These are phyloP conservation scores for Acleris sparsana DNA, from an alignment of 2,888 invertebrate genomes.

Conservation along the genomic window DNA sequence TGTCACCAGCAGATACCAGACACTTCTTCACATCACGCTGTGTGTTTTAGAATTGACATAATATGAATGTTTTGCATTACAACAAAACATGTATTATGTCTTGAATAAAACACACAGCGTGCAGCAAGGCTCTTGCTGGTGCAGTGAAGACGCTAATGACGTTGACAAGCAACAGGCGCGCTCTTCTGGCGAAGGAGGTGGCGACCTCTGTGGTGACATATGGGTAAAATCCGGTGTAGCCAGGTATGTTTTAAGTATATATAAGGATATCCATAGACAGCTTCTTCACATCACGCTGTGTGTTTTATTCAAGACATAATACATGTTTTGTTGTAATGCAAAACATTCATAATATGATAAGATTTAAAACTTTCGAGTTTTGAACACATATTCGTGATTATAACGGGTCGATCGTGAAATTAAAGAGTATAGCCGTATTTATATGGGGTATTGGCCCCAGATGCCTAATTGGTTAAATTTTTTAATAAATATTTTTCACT, in stretches of 20 bases:
- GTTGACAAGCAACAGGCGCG: not conserved
- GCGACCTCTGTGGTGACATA: not conserved
- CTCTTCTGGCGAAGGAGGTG: not conserved
- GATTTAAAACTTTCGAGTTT: too few relatives aligned
- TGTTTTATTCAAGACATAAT: not conserved
- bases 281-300: conserved; percentile 2
- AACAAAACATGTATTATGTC: conserved; percentile 2
- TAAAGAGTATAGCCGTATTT: too few relatives aligned
- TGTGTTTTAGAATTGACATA: not conserved
- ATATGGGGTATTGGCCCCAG: too few relatives aligned
- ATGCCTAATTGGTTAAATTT: too few relatives aligned
- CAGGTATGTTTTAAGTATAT: not conserved
- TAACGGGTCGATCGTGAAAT: too few relatives aligned
- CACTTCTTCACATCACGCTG: too few relatives aligned
- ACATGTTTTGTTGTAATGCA: too few relatives aligned
- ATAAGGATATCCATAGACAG: not conserved
- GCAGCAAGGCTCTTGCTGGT: too few relatives aligned
- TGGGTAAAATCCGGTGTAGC: not conserved
- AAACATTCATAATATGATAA: too few relatives aligned
- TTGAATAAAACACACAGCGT: conserved; percentile 2
- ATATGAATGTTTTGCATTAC: conserved; percentile 1
- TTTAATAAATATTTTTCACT: too few relatives aligned
- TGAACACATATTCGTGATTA: too few relatives aligned
- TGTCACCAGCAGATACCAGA: too few relatives aligned
- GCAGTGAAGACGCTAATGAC: not conserved